Percentiles rank a stretch among this genome's conserved stretches.
Conservation (phyloP, 2,888 invertebrate species). For the Drosophila tanythrix region DNA sequence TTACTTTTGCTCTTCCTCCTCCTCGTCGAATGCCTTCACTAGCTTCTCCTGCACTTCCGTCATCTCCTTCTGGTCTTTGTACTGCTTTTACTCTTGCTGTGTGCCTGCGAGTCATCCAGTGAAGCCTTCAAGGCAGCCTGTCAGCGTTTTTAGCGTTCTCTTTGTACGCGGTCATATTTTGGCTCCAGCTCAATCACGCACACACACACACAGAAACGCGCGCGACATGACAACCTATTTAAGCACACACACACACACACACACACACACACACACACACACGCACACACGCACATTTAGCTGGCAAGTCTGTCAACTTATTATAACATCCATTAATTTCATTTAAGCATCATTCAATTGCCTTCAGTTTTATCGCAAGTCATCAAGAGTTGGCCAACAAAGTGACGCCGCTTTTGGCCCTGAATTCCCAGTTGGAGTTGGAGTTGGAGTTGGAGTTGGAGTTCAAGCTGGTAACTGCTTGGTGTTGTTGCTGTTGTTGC, state of each 20-base stretch:
- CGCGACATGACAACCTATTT: slow-evolving; percentile 14
- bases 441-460: slow-evolving; percentile 1
- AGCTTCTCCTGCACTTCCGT: not conserved
- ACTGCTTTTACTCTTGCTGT: no score
- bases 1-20: not conserved
- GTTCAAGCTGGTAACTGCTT: slow-evolving; percentile 22
- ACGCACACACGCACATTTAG: not conserved
- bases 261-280: not conserved
- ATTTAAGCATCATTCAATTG: slow-evolving; percentile 82
- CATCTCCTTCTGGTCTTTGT: not conserved
- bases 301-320: slow-evolving; percentile 76
- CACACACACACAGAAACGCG: slow-evolving; percentile 3
- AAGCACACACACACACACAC: no score
- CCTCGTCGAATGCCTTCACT: not conserved
- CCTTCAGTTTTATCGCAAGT: slow-evolving; percentile 76
- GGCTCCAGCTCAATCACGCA: not conserved
- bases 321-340: slow-evolving; percentile 82
- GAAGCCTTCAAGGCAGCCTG: slow-evolving; percentile 29
- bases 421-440: not conserved
- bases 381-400: slow-evolving; percentile 71
- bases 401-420: slow-evolving; percentile 18
- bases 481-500: slow-evolving; percentile 3
- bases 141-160: slow-evolving; percentile 15
- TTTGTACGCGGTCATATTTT: not conserved
- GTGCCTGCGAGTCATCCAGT: slow-evolving; percentile 9